These are phyloP conservation scores for Hepsetus odoe DNA, from an alignment of 2,113 vertebrate species.

Conservation along the genomic window DNA sequence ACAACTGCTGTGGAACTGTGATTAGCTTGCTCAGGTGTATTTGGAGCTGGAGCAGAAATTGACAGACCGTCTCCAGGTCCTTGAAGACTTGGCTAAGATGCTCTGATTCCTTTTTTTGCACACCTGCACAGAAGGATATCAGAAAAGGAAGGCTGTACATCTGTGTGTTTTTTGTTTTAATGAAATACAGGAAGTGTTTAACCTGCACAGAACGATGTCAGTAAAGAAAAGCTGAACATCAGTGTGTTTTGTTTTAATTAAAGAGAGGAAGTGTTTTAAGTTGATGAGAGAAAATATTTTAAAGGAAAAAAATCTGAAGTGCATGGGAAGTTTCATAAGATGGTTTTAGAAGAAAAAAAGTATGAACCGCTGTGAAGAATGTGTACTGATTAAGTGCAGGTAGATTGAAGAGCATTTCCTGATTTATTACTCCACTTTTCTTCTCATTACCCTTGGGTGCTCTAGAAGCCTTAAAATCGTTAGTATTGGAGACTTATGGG, in stretches of 20 bases:
- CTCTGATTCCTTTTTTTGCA: background rate
- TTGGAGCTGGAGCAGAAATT: background rate
- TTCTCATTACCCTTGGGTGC: background rate
- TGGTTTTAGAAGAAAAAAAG: background rate
- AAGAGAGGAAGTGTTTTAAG: background rate
- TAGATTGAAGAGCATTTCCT: background rate
- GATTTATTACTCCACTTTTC: conserved; percentile 11
- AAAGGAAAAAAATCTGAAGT: conserved; percentile 7
- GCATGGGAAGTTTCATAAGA: conserved; percentile 4
- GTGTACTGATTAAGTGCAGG: conserved; percentile 5
- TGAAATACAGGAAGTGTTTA: background rate
- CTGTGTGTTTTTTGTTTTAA: background rate
- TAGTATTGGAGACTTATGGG: background rate
- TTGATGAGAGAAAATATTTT: conserved; percentile 5
- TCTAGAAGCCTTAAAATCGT: background rate
- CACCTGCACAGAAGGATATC: background rate
- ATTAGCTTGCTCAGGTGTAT: conserved; percentile 10
- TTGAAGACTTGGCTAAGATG: background rate
- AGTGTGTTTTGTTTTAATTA: background rate
- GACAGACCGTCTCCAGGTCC: background rate
- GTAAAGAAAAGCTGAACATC: background rate
- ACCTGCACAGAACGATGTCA: background rate
- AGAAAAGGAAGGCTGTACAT: conserved; percentile 1
- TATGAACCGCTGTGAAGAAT: conserved; percentile 1
- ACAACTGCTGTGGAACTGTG: conserved; percentile 14